Percentiles rank a stretch among this genome's conserved stretches.
Evolutionary conservation across 2,113 vertebrate genomes (phyloP).

Genomic region (Anoplopoma fimbria): DNA sequence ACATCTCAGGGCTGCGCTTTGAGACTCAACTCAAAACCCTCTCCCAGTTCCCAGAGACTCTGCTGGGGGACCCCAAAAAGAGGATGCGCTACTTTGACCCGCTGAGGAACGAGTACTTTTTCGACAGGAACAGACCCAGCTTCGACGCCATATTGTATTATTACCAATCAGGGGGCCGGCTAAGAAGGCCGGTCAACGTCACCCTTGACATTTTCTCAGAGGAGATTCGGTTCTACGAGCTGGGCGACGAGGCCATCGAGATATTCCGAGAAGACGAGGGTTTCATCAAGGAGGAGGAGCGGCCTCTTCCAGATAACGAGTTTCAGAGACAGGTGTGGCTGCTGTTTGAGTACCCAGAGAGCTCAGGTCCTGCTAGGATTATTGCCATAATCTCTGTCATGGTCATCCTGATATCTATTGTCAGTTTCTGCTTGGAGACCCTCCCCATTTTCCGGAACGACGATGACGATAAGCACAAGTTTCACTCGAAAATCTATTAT

Average conservation of each 20-base stretch:
- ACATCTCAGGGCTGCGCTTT: slow-evolving; percentile 97
- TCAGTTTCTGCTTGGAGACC: slow-evolving; percentile 98
- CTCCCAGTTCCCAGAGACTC: slow-evolving; percentile 97
- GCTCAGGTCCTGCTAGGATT: slow-evolving; percentile 98
- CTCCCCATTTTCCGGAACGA: slow-evolving; percentile 96
- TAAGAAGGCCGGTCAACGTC: slow-evolving; percentile 94
- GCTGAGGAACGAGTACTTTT: slow-evolving; percentile 98
- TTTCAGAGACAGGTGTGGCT: slow-evolving; percentile 99
- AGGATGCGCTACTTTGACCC: slow-evolving; percentile 99
- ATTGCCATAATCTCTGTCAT: slow-evolving; percentile 99
- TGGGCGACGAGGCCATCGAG: slow-evolving; percentile 98
- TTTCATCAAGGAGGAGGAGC: slow-evolving; percentile 98
- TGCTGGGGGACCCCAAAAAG: slow-evolving; percentile 98
- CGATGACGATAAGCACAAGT: slow-evolving; percentile 89
- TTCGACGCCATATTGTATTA: slow-evolving; percentile 99
- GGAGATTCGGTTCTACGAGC: slow-evolving; percentile 98
- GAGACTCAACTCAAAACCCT: slow-evolving; percentile 99
- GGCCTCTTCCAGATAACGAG: slow-evolving; percentile 95
- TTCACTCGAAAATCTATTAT: slow-evolving; percentile 73
- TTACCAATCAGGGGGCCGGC: slow-evolving; percentile 95
- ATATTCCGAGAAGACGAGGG: slow-evolving; percentile 98
- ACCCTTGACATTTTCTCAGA: slow-evolving; percentile 98
- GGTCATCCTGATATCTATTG: slow-evolving; percentile 99
- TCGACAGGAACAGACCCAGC: slow-evolving; percentile 96
- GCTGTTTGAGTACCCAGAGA: slow-evolving; percentile 98